These are phyloP conservation scores for Phylloscopus whistleri DNA, from an alignment of 2,113 vertebrate species.

Conservation along the genomic window DNA sequence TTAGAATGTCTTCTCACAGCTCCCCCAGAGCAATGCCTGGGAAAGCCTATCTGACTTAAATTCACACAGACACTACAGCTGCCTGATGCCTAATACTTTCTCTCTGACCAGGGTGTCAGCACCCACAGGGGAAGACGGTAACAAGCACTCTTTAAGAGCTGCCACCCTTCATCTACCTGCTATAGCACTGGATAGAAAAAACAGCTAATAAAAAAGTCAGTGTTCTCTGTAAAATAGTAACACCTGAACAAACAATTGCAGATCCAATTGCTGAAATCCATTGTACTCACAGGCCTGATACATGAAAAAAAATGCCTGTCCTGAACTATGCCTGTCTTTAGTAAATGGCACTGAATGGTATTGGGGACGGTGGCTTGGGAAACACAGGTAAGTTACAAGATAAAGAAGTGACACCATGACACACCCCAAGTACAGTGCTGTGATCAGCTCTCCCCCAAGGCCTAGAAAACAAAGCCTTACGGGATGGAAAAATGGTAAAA, in stretches of 20 bases:
- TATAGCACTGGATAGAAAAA: neutral
- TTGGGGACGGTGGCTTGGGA: neutral
- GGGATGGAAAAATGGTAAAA: neutral
- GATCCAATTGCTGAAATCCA: neutral
- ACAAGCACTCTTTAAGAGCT: neutral
- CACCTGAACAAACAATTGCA: neutral
- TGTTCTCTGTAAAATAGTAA: neutral
- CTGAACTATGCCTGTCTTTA: neutral
- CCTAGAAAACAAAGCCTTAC: neutral
- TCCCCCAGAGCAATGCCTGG: too few relatives aligned
- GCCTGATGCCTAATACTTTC: too few relatives aligned
- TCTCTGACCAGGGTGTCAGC: too few relatives aligned
- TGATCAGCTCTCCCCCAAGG: neutral
- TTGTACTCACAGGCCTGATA: neutral
- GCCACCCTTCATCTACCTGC: neutral
- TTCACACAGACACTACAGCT: too few relatives aligned
- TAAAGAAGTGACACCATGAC: neutral
- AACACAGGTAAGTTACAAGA: accelerated
- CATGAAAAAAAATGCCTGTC: neutral
- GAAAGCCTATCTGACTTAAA: too few relatives aligned
- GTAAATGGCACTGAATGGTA: neutral
- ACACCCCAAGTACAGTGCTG: neutral
- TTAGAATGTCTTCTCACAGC: too few relatives aligned
- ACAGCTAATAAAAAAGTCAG: neutral
- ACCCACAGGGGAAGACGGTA: neutral